Evolutionary conservation across 2,113 vertebrate genomes (phyloP).

Genomic region (Cichladusa arquata): DNA sequence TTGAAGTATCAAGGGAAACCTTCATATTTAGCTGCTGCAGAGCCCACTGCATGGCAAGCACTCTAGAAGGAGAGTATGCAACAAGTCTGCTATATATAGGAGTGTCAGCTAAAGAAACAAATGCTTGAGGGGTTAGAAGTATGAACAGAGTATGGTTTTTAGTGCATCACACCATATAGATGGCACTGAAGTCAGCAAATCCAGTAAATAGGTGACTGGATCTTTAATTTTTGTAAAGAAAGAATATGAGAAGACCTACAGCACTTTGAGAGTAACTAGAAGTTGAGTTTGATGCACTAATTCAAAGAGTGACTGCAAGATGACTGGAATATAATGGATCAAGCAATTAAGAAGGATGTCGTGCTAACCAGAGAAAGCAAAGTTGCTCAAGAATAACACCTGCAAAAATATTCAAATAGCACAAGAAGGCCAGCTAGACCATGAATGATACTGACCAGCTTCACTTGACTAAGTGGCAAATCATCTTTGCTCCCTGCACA

Average conservation of each 20-base stretch:
- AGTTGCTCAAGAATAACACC: neutral
- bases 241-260: neutral
- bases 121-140: neutral
- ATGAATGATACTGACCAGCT: neutral
- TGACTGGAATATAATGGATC: neutral
- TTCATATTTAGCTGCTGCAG: neutral
- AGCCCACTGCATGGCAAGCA: neutral
- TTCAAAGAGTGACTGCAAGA: neutral
- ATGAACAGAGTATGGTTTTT: neutral
- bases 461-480: neutral
- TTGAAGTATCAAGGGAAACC: neutral
- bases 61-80: neutral
- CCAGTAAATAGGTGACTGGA: neutral
- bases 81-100: neutral
- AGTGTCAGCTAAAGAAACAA: neutral
- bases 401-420: neutral
- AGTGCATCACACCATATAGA: neutral
- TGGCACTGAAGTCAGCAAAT: neutral
- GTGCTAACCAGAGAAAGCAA: neutral
- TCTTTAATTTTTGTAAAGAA: neutral
- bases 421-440: neutral
- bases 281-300: neutral
- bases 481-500: neutral
- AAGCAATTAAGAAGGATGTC: neutral
- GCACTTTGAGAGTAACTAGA: neutral